Percentiles rank a stretch among this genome's conserved stretches.
Evolutionary conservation across 2,797 vertebrate genomes (phyloP).

Genomic region (Rhadinocentrus ornatus): DNA sequence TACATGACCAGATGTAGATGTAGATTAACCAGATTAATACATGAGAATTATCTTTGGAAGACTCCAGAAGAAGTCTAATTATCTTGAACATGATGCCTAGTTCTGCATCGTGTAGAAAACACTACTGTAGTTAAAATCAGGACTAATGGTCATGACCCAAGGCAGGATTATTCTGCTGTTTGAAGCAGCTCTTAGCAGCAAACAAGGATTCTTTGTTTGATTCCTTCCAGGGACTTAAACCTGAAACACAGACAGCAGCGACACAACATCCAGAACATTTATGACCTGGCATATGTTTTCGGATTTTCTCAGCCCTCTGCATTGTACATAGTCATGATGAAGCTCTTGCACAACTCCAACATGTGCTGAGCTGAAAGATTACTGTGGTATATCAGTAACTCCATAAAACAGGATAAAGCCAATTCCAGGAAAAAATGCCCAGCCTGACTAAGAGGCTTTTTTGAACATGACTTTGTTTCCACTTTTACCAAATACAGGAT

Average conservation of each 20-base stretch:
- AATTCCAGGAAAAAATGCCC: conserved; percentile 34
- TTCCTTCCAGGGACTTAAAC: conserved; percentile 38
- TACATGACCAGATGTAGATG: not conserved
- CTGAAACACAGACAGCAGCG: conserved; percentile 24
- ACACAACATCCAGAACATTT: conserved; percentile 23
- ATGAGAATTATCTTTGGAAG: conserved; percentile 4
- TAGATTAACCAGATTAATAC: conserved; percentile 8
- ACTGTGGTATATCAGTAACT: conserved; percentile 41
- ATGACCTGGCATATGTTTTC: conserved; percentile 44
- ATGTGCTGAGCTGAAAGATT: conserved; percentile 30
- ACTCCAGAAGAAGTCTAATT: conserved; percentile 7
- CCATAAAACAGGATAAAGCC: conserved; percentile 33
- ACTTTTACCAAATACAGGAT: conserved; percentile 34
- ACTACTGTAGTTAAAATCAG: conserved; percentile 60
- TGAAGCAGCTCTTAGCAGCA: conserved; percentile 56
- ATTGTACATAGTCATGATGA: not conserved
- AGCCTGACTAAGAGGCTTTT: conserved; percentile 28
- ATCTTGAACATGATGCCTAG: conserved; percentile 18
- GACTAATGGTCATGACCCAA: conserved; percentile 59
- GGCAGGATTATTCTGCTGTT: conserved; percentile 63
- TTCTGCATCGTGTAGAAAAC: conserved; percentile 52
- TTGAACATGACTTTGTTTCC: conserved; percentile 11
- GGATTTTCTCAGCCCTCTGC: conserved; percentile 51
- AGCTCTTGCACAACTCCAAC: not conserved
- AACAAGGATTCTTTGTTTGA: conserved; percentile 68